Evolutionary conservation across 2,113 vertebrate species (phyloP), one percentile per base, ranked within the genome.

Genomic region (Bothrops jararaca): DNA sequence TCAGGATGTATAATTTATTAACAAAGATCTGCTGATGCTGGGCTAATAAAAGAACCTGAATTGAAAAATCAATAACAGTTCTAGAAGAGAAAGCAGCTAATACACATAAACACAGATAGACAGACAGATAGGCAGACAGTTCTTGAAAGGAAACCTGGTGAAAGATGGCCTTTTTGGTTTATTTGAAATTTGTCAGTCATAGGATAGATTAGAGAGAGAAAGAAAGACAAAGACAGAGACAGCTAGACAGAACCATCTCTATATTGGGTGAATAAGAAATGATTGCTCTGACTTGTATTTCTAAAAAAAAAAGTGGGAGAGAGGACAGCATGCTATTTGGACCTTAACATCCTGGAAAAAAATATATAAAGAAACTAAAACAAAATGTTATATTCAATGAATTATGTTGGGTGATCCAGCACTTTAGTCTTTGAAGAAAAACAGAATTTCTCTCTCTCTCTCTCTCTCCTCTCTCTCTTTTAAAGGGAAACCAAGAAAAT

Each of bases 1-100:
- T 87, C 86, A 93, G 42, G 26, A 29, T 3, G 92, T 91, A 8
- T 13, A 52, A 13, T 64, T 93, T 89, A 57, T 90, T 86, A 85
- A 90, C 54, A 52, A 50, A 60, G 64, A 85, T 45, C 87, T 60
- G 93, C 52, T 2, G 34, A 58, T 92, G 90, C 80, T 90, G 58
- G 45, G 2, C 0, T 74, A 93, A 89, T 89, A 86, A 96, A 80
- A 39, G 69, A 57, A 53, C 48, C 23, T 93, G 80, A 94, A 58
- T 13, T 52, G 54, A 57, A 34, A 86, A 91, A 58, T 94, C n/a
- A 7, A 92, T 58, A 91, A 39, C 20, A 74, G 87, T 45, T 2
- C 5, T 18, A 53, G 90, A 88, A 6, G 24, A 2, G 94, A 88
- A 95, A 92, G 90, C 64, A 90, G 20, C 26, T 57, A 29, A 89